These are phyloP conservation scores for Luperina testacea DNA, from an alignment of 2,888 invertebrate genomes.

Conservation along the genomic window DNA sequence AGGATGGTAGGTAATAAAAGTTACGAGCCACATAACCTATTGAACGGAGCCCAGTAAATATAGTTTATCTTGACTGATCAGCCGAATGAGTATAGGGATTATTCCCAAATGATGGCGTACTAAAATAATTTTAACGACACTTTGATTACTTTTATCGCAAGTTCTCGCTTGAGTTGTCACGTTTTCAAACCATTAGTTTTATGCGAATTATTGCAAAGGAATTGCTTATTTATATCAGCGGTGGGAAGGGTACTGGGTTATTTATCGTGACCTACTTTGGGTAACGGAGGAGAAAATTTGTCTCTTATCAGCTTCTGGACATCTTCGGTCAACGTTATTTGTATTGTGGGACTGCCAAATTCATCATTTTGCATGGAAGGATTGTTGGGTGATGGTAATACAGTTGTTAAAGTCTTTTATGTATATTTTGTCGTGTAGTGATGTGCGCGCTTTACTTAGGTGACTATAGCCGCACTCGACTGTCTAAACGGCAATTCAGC, in stretches of 20 bases:
- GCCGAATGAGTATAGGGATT: slow-evolving; percentile 65
- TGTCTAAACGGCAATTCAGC: not conserved
- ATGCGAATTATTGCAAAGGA: slow-evolving; percentile 87
- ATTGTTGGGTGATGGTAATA: slow-evolving; percentile 1
- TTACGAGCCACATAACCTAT: slow-evolving; percentile 32
- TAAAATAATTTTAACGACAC: slow-evolving; percentile 89
- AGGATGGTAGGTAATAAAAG: slow-evolving; percentile 14
- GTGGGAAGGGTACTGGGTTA: slow-evolving; percentile 71
- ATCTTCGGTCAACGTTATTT: slow-evolving; percentile 60
- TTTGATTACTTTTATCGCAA: slow-evolving; percentile 90
- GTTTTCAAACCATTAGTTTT: slow-evolving; percentile 89
- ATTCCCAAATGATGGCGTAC: slow-evolving; percentile 78
- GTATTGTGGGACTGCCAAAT: slow-evolving; percentile 44
- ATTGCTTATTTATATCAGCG: slow-evolving; percentile 85
- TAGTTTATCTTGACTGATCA: slow-evolving; percentile 56
- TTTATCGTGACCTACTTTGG: slow-evolving; percentile 70
- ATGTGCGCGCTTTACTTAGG: not conserved
- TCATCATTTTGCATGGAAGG: slow-evolving; percentile 19
- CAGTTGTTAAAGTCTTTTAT: not conserved
- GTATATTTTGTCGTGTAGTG: not conserved
- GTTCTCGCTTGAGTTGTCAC: slow-evolving; percentile 88
- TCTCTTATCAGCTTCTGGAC: slow-evolving; percentile 57
- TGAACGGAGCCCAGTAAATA: slow-evolving; percentile 56
- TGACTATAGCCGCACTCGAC: no score
- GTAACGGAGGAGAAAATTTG: slow-evolving; percentile 70